phyloP scores from a whole-genome alignment of 1,140 invertebrate genomes.

The Penaeus chinensis region DNA sequence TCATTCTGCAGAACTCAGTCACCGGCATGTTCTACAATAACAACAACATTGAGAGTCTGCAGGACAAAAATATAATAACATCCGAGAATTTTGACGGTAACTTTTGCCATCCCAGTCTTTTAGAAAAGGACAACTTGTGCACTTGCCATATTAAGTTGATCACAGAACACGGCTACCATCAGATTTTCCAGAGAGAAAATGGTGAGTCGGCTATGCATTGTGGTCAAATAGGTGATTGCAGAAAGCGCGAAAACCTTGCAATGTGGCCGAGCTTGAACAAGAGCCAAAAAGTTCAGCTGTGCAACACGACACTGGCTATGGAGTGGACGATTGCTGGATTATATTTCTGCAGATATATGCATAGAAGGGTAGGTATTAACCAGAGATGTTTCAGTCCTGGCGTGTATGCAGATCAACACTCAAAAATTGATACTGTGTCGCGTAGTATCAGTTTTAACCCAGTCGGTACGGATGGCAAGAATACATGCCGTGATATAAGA shows the following conservation, averaged over 20 bases:
- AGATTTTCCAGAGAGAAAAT: not conserved
- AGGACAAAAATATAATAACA: slow-evolving; percentile 5
- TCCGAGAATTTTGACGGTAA: not conserved
- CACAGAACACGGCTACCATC: not conserved
- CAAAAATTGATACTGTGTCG: not conserved
- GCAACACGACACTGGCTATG: slow-evolving; percentile 51
- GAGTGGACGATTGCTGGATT: slow-evolving; percentile 53
- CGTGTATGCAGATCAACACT: no score
- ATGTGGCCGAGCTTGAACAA: slow-evolving; percentile 56
- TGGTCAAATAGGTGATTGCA: not conserved
- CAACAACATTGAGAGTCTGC: slow-evolving; percentile 45
- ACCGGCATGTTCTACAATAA: slow-evolving; percentile 53
- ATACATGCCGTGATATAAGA: no score
- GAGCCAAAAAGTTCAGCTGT: slow-evolving; percentile 50
- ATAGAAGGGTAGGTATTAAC: slow-evolving; percentile 35
- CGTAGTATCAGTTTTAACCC: no score
- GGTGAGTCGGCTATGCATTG: not conserved
- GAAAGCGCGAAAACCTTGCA: not conserved
- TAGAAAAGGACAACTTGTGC: not conserved
- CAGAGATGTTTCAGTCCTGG: not conserved
- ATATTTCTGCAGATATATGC: slow-evolving; percentile 49
- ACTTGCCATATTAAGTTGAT: not conserved
- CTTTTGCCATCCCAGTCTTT: slow-evolving; percentile 4
- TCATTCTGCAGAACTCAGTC: slow-evolving; percentile 20
- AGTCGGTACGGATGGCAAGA: no score